phyloP scores from a whole-genome alignment of 92 coral and sea anemone genomes.

The Porites cylindrica region DNA sequence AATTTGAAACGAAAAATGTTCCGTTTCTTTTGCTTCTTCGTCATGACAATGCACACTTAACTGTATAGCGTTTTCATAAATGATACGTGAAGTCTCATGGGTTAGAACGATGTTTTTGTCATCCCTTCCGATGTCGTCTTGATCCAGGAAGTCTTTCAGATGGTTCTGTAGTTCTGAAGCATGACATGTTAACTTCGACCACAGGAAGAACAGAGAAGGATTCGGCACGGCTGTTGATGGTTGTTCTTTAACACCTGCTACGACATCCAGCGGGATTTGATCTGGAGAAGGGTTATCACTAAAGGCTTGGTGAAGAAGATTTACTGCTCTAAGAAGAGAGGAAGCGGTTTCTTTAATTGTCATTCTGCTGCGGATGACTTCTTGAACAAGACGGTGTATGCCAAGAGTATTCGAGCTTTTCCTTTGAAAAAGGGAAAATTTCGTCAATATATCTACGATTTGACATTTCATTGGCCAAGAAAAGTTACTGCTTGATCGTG shows the following conservation, averaged over 20 bases:
- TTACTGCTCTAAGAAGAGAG: constrained; percentile 47
- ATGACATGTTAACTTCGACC: constrained; percentile 74
- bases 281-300: constrained; percentile 55
- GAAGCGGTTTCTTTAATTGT: not conserved
- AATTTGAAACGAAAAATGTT: constrained; percentile 20
- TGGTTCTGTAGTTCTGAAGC: constrained; percentile 61
- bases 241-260: constrained; percentile 46
- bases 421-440: constrained; percentile 19
- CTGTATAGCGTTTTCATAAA: constrained; percentile 37
- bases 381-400: constrained; percentile 21
- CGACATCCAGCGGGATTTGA: constrained; percentile 16
- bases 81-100: constrained; percentile 15
- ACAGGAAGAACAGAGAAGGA: constrained; percentile 65
- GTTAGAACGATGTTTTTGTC: not conserved
- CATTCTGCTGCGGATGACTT: constrained; percentile 15
- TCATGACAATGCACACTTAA: constrained; percentile 19
- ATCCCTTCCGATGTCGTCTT: not conserved
- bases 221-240: constrained; percentile 48
- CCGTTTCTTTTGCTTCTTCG: constrained; percentile 20
- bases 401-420: not conserved
- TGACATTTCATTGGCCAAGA: not conserved
- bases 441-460: constrained; percentile 1
- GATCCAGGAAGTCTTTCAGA: constrained; percentile 23
- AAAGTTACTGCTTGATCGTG: not conserved
- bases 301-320: constrained; percentile 48